Conservation (phyloP, 2,888 invertebrate genomes). For the Trimorus sp. region DNA sequence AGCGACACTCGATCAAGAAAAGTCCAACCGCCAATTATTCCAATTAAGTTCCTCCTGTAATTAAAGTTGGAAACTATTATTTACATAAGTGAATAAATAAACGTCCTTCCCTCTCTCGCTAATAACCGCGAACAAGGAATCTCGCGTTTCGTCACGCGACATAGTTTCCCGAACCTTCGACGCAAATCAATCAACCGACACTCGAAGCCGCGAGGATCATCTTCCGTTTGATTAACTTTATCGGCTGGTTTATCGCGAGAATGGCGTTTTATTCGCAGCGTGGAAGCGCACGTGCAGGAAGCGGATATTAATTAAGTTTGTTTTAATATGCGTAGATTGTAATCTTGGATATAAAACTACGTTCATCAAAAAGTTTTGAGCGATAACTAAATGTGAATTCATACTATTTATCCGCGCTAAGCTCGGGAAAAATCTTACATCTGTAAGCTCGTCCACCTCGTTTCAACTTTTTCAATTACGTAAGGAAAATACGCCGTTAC, state of each 20-base stretch:
- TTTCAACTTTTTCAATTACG: constrained; percentile 60
- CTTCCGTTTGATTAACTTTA: constrained; percentile 34
- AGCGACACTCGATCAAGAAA: too few species aligned
- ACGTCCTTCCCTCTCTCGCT: too few species aligned
- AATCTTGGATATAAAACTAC: constrained; percentile 42
- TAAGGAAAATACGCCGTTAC: constrained; percentile 44
- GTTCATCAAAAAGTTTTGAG: constrained; percentile 57
- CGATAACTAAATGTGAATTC: constrained; percentile 55
- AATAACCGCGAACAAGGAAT: too few species aligned
- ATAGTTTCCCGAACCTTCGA: constrained; percentile 40
- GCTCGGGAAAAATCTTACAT: constrained; percentile 44
- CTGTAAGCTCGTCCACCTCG: constrained; percentile 40
- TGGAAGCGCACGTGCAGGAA: constrained; percentile 27
- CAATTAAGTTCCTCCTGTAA: too few species aligned
- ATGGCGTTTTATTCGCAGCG: constrained; percentile 24
- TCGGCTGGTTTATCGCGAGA: constrained; percentile 22
- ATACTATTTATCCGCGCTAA: constrained; percentile 56
- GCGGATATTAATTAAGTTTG: constrained; percentile 39
- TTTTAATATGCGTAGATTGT: constrained; percentile 28
- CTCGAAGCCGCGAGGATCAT: constrained; percentile 12
- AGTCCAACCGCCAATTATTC: too few species aligned
- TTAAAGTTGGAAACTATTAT: too few species aligned
- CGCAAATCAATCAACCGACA: constrained; percentile 44
- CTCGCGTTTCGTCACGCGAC: neutral
- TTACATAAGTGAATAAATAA: too few species aligned